Base-by-base conservation (phyloP, 23 tunicate genomes). In the Ascidia mentula region DNA sequence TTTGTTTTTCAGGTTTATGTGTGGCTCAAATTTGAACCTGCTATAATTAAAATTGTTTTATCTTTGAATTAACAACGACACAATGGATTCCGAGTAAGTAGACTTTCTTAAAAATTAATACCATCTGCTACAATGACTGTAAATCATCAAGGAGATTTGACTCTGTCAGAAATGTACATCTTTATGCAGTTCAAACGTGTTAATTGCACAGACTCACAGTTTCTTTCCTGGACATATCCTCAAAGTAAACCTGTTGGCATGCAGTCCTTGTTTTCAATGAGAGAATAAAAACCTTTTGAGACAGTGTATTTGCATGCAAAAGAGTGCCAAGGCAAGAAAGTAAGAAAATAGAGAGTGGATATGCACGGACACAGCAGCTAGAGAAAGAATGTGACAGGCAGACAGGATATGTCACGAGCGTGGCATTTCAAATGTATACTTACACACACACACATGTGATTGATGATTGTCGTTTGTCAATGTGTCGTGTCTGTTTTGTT, bases 351-450 rank as follows among this genome's bases (percentile, higher is more conserved):
- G n/a, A n/a, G n/a, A n/a, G n/a, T n/a, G n/a, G n/a, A n/a, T n/a
- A n/a, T n/a, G n/a, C n/a, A n/a, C n/a, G n/a, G n/a, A n/a, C 22
- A 9, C 65, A 53, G 65, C 65, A 5, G 65, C 65, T 20, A 1
- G 65, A 53, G 65, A 53, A 53, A n/a, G 13, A 53, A 28, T 20
- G 65, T 53, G 65, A 53, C 65, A 53, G 65, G 22, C 65, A 53
- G 65, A 53, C 65, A 53, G 65, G 65, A 53, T 53, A 53, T 53
- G 65, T 53, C 65, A 53, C 65, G 65, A 53, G 65, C 12, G 13
- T 53, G 65, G 65, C 65, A 53, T 53, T 53, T 53, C 65, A 53
- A 53, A 53, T 53, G 28, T 26, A 26, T 26, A 6, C 65, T 3
- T 5, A 28, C 65, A 26, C 65, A 53, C 65, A 20, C 22, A 53